Base-by-base conservation (phyloP, 2,113 vertebrate species). In the Coreoperca whiteheadi region DNA sequence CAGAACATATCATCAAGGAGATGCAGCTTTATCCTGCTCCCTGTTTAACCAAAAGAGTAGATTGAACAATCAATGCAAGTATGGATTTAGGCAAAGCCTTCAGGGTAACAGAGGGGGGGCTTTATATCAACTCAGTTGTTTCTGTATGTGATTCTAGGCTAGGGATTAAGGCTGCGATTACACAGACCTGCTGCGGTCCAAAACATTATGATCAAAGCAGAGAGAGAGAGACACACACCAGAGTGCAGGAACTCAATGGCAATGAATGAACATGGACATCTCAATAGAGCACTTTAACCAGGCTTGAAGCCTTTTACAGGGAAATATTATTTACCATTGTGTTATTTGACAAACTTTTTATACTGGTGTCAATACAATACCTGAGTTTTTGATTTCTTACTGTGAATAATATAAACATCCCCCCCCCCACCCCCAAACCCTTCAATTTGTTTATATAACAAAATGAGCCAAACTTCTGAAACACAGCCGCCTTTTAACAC, bases 91-190 rank as follows among this genome's bases (percentile, higher is more conserved):
- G 37, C 41, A 88, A 89, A 93, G 88, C 87, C 84, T 90, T 90
- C 73, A 70, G 85, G 82, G 88, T 83, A 83, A 80, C 77, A 60
- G 76, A 69, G 59, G 51, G 53, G 65, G 83, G 75, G 67, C 39
- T 86, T 91, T 89, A 50, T 75, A 85, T 85, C 83, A 82, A 86
- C 65, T 86, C 83, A 67, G 59, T 78, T 71, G 84, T 81, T 89
- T 68, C 83, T 57, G 79, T 50, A 64, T 87, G 87, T 74, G 83
- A 92, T 87, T 91, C 37, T 70, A 91, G 83, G 84, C 75, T 65
- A 72, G 64, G 89, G 83, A 91, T 90, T 91, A 91, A 83, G 72
- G 48, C 65, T 78, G 87, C n/a, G 79, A 91, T 91, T 91, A 94
- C 83, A 92, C 84, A 83, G 77, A 83, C 70, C 66, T 80, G 64